Conservation (phyloP, 2,888 invertebrate species). For the Timandra comae region DNA sequence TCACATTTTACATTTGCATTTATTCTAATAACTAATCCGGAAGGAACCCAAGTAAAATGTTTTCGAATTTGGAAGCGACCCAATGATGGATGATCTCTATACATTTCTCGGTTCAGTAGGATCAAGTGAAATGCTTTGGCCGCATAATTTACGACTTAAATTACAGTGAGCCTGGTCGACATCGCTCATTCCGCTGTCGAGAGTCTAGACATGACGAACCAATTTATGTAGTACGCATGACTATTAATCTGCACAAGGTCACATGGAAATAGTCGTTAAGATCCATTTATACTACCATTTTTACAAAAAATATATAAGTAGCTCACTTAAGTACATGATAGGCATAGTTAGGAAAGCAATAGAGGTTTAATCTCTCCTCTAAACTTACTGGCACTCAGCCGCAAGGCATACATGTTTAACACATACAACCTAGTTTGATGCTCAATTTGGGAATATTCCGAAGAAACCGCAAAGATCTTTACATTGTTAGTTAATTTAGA, state of each 20-base stretch:
- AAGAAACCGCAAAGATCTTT: too few relatives aligned
- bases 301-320: too few relatives aligned
- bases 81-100: not conserved
- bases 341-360: not conserved
- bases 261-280: too few relatives aligned
- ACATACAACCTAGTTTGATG: not conserved
- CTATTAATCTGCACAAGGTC: conserved; percentile 8
- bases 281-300: too few relatives aligned
- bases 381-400: not conserved
- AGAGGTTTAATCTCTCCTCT: not conserved
- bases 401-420: not conserved
- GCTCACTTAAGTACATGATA: not conserved
- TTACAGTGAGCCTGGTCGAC: conserved; percentile 20
- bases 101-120: not conserved
- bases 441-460: too few relatives aligned
- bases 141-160: conserved; percentile 30
- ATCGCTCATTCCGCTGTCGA: conserved; percentile 19
- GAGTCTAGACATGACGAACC: conserved; percentile 18
- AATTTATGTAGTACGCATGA: conserved; percentile 7
- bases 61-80: too few relatives aligned
- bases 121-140: conserved; percentile 21
- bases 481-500: too few relatives aligned
- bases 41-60: too few relatives aligned
- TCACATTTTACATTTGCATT: too few relatives aligned
- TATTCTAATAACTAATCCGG: too few relatives aligned